Conservation (phyloP, 2,797 vertebrate genomes). For the Menidia menidia region DNA sequence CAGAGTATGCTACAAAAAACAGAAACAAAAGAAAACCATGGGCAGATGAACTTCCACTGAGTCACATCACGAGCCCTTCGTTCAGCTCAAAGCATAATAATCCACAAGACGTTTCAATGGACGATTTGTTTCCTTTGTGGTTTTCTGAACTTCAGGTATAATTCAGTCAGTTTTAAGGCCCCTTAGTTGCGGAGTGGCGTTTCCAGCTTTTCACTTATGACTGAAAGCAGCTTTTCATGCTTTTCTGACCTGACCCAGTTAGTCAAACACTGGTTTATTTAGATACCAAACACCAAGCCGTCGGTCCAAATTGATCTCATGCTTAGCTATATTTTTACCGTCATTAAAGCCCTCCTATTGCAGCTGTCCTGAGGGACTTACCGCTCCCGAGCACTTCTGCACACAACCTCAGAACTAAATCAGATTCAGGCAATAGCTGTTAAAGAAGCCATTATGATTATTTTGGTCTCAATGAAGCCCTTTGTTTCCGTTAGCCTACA, state of each 20-base stretch:
- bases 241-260: conserved; percentile 66
- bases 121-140: conserved; percentile 27
- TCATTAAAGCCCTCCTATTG: conserved; percentile 35
- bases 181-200: conserved; percentile 19
- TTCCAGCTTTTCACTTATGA: conserved; percentile 34
- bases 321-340: conserved; percentile 37
- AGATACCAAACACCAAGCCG: conserved; percentile 57
- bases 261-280: conserved; percentile 72
- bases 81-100: not conserved
- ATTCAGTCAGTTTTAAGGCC: conserved; percentile 17
- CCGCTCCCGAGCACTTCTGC: conserved; percentile 25
- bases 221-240: conserved; percentile 56
- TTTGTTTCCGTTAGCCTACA: conserved; percentile 40
- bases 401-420: conserved; percentile 27
- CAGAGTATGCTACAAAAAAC: conserved; percentile 28
- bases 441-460: conserved; percentile 64
- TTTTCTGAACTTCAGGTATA: conserved; percentile 19
- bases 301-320: conserved; percentile 21
- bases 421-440: conserved; percentile 46
- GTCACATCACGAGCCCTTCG: not conserved
- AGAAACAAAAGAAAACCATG: conserved; percentile 25
- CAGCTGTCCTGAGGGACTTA: conserved; percentile 27
- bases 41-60: conserved; percentile 9
- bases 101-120: conserved; percentile 7
- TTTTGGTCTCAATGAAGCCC: conserved; percentile 62